phyloP scores from a whole-genome alignment of 2,797 vertebrate species.

The Scolopax bukidnonensis region DNA sequence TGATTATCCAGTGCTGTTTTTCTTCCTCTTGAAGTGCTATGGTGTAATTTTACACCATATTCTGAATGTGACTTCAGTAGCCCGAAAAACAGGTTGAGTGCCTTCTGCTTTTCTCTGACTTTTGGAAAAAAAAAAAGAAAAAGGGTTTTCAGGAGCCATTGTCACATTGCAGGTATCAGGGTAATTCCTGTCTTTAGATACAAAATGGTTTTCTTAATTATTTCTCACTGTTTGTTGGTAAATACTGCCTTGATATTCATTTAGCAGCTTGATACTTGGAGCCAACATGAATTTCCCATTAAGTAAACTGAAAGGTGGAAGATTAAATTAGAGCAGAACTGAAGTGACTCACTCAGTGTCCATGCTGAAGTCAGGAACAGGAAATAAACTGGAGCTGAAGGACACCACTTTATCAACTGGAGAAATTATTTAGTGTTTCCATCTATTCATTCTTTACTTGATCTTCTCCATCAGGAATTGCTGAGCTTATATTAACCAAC shows the following conservation, averaged over 20 bases:
- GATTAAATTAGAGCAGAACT: not conserved
- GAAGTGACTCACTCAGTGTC: not conserved
- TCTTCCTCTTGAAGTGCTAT: not conserved
- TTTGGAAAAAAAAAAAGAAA: not conserved
- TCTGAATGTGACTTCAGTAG: not conserved
- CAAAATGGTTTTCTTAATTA: not conserved
- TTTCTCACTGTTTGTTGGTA: not conserved
- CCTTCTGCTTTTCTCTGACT: not conserved
- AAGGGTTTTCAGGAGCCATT: not conserved
- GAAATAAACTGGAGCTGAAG: not conserved
- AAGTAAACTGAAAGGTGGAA: not conserved
- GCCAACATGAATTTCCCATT: not conserved
- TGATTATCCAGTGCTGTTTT: not conserved
- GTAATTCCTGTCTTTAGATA: not conserved
- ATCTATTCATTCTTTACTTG: not conserved
- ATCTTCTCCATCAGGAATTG: not conserved
- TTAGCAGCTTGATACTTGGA: not conserved
- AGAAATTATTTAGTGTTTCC: not conserved
- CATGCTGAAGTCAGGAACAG: not conserved
- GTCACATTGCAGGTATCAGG: not conserved
- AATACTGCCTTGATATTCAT: not conserved
- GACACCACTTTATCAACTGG: not conserved
- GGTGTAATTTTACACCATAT: not conserved
- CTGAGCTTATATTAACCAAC: not conserved
- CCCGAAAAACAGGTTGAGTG: not conserved